Base-by-base conservation (phyloP, 2,888 invertebrate species). In the Allolobophora icterica region DNA sequence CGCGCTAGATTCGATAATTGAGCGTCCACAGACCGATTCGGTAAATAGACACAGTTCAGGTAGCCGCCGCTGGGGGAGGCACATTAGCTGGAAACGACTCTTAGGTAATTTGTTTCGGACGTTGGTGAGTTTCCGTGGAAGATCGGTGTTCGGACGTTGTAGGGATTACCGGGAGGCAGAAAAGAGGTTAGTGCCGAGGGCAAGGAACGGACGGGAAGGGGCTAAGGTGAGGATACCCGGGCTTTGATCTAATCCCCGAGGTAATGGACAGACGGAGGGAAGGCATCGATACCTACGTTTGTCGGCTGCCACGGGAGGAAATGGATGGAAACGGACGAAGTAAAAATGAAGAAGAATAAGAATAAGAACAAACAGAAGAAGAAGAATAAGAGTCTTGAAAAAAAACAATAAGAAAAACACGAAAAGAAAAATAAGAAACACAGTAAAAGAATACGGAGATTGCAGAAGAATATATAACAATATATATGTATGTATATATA, bases 221-320 rank as follows among this genome's bases (percentile, higher is more conserved):
- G 38, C 34, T 34, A 17, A 34, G 87, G 87, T 38, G 35, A 87
- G 38, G 38, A 30, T 38, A 33, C 21, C 34, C 34, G 35, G 87
- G 87, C 87, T 87, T 87, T 87, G 34, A 87, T 87, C 87, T 87
- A 87, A 87, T 87, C 87, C 87, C 87, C 87, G 34, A 34, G 38
- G 38, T 87, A 35, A 87, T 38, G 87, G 38, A 87, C 19, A 17
- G 87, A 87, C 87, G 34, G 24, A 35, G 34, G 15, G 3, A 71
- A 8, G n/a, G 11, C 71, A 11, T 71, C 71, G 6, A 71, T 71
- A n/a, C 71, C 30, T 71, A 71, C 11, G 71, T 30, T 71, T 71
- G 71, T 30, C 71, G n/a, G 71, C 71, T 71, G 71, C 71, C 71
- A 11, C 30, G 71, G 71, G 11, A 71, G 71, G n/a, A 71, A 71